phyloP scores from a whole-genome alignment of 2,113 vertebrate species.

The Sialia sialis region DNA sequence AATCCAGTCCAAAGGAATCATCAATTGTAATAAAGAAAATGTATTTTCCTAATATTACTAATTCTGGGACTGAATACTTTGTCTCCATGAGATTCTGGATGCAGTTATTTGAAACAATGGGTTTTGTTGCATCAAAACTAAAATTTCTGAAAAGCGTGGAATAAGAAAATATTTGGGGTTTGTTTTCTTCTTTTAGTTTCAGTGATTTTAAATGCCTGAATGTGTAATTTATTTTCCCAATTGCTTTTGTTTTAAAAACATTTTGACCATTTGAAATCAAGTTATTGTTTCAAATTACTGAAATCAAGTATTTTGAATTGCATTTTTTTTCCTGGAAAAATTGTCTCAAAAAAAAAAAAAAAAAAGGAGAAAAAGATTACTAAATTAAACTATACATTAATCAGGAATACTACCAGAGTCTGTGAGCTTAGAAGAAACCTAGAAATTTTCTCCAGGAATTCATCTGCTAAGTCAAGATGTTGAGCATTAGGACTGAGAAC shows the following conservation, averaged over 20 bases:
- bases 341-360: background rate
- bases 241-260: rapidly evolving
- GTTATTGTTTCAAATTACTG: background rate
- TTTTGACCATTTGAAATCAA: background rate
- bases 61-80: background rate
- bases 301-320: background rate
- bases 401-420: background rate
- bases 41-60: background rate
- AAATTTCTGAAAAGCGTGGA: background rate
- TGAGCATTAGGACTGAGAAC: background rate
- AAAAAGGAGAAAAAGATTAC: background rate
- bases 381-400: background rate
- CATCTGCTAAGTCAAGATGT: background rate
- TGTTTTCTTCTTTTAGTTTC: background rate
- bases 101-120: background rate
- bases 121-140: background rate
- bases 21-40: background rate
- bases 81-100: background rate
- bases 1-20: background rate
- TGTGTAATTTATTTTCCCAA: background rate
- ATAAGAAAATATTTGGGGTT: background rate
- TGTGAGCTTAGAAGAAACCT: background rate
- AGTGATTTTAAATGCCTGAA: background rate
- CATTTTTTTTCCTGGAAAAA: rapidly evolving
- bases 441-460: background rate